These are phyloP conservation scores for Phyllostomus discolor DNA, from an alignment of 2,113 vertebrate genomes.

Conservation along the genomic window DNA sequence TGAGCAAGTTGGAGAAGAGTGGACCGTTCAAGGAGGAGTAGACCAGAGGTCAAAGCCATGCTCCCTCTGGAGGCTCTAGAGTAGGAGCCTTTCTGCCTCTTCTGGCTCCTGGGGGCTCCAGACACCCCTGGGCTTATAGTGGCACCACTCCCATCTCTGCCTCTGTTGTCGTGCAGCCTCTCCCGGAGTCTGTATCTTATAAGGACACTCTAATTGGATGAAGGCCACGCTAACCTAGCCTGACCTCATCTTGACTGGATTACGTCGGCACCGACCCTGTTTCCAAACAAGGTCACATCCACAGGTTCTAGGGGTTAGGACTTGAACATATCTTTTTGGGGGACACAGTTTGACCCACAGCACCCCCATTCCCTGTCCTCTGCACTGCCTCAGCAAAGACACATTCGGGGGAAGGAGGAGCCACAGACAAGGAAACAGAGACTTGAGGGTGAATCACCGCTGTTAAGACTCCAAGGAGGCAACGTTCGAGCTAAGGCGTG, in stretches of 20 bases:
- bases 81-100: not conserved
- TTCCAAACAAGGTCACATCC: not conserved
- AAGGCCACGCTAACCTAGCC: not conserved
- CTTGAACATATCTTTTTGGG: not conserved
- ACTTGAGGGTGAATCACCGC: not conserved
- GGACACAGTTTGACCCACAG: not conserved
- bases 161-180: not conserved
- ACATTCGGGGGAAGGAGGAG: not conserved
- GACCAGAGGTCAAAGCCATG: not conserved
- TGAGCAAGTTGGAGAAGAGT: not conserved
- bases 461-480: not conserved
- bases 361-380: not conserved
- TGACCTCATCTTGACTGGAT: not conserved
- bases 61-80: not conserved
- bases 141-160: rapidly evolving
- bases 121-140: no score
- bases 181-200: not conserved
- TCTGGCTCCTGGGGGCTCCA: not conserved
- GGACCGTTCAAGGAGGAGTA: not conserved
- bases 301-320: not conserved
- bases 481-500: not conserved
- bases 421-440: not conserved
- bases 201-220: not conserved
- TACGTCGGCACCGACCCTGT: not conserved
- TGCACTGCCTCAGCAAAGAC: not conserved